Evolutionary conservation across 2,113 vertebrate species (phyloP), one percentile per base, ranked within the genome.

Genomic region (Lasiurus cinereus): DNA sequence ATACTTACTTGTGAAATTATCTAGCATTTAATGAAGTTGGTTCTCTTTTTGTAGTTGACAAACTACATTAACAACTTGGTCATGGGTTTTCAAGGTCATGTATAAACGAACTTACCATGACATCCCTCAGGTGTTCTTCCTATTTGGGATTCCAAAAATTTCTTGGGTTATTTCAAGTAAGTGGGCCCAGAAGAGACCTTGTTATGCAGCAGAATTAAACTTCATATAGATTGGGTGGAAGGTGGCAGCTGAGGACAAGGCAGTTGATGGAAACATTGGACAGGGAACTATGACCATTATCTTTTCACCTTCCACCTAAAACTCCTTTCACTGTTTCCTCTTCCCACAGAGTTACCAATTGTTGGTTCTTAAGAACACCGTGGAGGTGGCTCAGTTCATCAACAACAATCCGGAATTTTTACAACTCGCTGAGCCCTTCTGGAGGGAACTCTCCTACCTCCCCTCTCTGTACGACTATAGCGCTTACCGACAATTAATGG

Each of bases 341-440:
- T 90, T 84, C 76, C 83, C 1, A 3, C 93, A 99, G 99, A 98
- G 98, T 74, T 96, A 98, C 94, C 98, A 98, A 33, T 92, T 99
- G 33, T 94, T 99, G 97, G 98, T 99, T 96, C 69, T 99, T 95
- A 98, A 98, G 98, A 99, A 99, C 88, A 98, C 87, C 13, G 99
- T 99, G 96, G 99, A 99, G 97, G 99, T 99, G 97, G 99, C 99
- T 93, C 99, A 99, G 93, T 99, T 99, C 97, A 99, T 99, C 97
- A 99, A 99, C 97, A 98, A 98, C 9, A 98, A 96, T 31, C 99
- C 99, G 1, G 98, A 99, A 82, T 99, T 99, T 95, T 98, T 99
- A 83, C 96, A 98, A 19, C 98, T 99, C 43, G 97, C 99, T 0
- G 99, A 99, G 83, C 97, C 98, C 3, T 99, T 99, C 97, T 99